Percentiles rank a stretch among this genome's conserved stretches.
Evolutionary conservation across 2,888 invertebrate species (phyloP).

Genomic region (Habrosyne pyritoides): DNA sequence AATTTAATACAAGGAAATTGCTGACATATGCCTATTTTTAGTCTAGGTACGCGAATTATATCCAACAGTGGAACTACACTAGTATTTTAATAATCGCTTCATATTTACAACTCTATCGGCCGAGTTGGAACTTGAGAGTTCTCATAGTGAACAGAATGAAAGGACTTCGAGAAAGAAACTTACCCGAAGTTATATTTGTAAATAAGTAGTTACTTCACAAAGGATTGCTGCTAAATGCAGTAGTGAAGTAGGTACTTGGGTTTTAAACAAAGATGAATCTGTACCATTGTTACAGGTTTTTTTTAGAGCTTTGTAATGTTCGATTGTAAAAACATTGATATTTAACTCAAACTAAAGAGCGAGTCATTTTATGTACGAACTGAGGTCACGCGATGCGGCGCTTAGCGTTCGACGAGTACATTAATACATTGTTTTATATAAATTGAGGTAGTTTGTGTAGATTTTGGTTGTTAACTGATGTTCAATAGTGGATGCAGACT

Average conservation of each 20-base stretch:
- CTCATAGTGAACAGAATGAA: conserved; percentile 41
- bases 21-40: too few species aligned
- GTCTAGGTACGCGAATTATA: too few species aligned
- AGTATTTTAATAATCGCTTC: neutral
- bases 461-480: neutral
- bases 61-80: too few species aligned
- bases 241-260: conserved; percentile 31
- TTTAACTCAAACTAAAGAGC: conserved; percentile 33
- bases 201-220: conserved; percentile 47
- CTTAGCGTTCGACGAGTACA: conserved; percentile 37
- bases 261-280: conserved; percentile 33
- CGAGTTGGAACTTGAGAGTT: conserved; percentile 34
- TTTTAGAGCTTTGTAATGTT: conserved; percentile 23
- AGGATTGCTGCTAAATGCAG: conserved; percentile 49
- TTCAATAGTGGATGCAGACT: neutral
- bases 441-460: conserved; percentile 11
- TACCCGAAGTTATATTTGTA: conserved; percentile 45
- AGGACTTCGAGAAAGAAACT: conserved; percentile 40
- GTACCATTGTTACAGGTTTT: conserved; percentile 17
- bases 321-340: conserved; percentile 27
- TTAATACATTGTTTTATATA: conserved; percentile 21
- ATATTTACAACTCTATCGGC: neutral
- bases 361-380: conserved; percentile 36
- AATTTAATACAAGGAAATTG: too few species aligned
- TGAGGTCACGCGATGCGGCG: conserved; percentile 46